Base-by-base conservation (phyloP, 1,140 invertebrate genomes). In the Sinonovacula constricta region DNA sequence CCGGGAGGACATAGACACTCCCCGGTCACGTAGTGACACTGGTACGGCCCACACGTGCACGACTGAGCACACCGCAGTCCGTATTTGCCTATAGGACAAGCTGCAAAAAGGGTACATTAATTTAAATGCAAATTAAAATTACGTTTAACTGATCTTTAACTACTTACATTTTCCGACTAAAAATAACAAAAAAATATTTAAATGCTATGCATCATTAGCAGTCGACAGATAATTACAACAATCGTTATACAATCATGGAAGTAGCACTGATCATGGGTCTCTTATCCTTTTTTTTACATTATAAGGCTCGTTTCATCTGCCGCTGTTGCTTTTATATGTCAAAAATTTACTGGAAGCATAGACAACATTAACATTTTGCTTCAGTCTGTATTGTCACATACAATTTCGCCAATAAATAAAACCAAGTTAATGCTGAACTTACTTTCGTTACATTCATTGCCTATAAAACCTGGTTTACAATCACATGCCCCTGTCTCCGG, bases 1-100 rank as follows among this genome's bases (percentile, higher is more conserved):
- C 98, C 98, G 12, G 95, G 91, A 79, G 95, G 94, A 89, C 98
- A 99, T 14, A 94, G 92, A 89, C 98, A 99, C 59, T 93, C 92
- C 0, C 98, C 98, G 49, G 95, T 95, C 93, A 90, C 75, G 18
- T 88, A 86, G 77, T 87, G 86, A 82, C 85, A 92, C 67, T 78
- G 85, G 2, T 83, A 82, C 0, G 51, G 80, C 79, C 94, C 93
- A 90, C 97, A 98, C 71, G 94, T 92, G 91, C 97, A 98, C 45
- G 92, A 92, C 79, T 94, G 90, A 56, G 91, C 92, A 89, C 97
- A 98, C 72, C 94, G 93, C 67, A 93, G 91, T 53, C 97, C 97
- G 87, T 93, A 98, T 56, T 92, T 93, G 74, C 95, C 94, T 51
- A 94, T 94, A 75, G 95, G 94, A 89, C 97, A 99, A 14, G 80